A percentile compares a stretch with the other conserved stretches of the same genome.
phyloP scores from a whole-genome alignment of 1,140 invertebrate genomes.

The Papilio helenus region DNA sequence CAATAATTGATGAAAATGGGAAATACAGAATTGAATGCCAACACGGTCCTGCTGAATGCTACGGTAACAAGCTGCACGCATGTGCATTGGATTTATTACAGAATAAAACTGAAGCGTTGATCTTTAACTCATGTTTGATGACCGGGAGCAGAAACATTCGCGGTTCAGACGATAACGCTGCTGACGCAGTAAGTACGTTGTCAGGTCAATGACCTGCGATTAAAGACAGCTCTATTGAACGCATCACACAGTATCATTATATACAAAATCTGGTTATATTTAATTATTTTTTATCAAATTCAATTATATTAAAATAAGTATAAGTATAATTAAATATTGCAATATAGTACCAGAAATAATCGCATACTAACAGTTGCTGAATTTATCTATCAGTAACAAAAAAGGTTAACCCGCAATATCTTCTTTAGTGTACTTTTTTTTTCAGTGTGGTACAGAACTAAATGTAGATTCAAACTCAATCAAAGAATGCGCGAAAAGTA shows the following conservation, averaged over 20 bases:
- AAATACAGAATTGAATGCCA: conserved; percentile 86
- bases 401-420: neutral
- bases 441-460: conserved; percentile 61
- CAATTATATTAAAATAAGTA: no score
- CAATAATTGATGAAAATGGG: conserved; percentile 58
- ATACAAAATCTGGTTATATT: no score
- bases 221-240: neutral
- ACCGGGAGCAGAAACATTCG: conserved; percentile 14
- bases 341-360: no score
- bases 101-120: conserved; percentile 52
- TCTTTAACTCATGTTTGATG: conserved; percentile 67
- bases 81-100: conserved; percentile 83
- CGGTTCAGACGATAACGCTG: conserved; percentile 60
- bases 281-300: no score
- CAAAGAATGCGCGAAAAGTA: conserved; percentile 59
- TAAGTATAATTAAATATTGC: no score
- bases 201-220: neutral
- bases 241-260: neutral
- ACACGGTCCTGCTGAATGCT: conserved; percentile 86
- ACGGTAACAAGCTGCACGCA: conserved; percentile 86
- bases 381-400: neutral
- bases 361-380: neutral
- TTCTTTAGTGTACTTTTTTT: conserved; percentile 32
- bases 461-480: conserved; percentile 52
- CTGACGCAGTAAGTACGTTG: conserved; percentile 52